Percentiles rank a stretch among this genome's conserved stretches.
Conservation (phyloP, 2,113 vertebrate genomes). For the Eulacestoma nigropectus region DNA sequence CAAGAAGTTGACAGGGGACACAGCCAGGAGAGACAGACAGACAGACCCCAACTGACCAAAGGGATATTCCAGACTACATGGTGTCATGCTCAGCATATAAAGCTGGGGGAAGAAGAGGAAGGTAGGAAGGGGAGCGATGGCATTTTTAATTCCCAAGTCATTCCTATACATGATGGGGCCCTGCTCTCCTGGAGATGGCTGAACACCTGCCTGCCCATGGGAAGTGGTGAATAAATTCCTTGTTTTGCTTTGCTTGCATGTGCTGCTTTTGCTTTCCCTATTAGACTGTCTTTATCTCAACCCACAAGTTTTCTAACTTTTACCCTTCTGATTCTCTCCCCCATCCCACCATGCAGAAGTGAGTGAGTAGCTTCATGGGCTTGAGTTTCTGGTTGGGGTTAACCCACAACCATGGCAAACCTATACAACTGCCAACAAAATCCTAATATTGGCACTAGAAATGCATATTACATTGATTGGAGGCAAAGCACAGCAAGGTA, state of each 20-base stretch:
- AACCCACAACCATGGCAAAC: background rate
- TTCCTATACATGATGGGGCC: no score
- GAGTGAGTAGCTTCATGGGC: background rate
- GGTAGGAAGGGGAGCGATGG: background rate
- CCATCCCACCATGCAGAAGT: background rate
- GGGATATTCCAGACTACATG: no score
- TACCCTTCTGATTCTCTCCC: background rate
- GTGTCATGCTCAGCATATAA: background rate
- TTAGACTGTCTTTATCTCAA: background rate
- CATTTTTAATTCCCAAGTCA: background rate
- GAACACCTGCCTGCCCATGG: background rate
- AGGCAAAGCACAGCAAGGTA: constrained; percentile 27
- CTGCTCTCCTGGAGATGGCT: background rate
- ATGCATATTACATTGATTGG: constrained; percentile 4
- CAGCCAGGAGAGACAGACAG: background rate
- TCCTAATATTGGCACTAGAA: background rate
- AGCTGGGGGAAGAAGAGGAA: background rate
- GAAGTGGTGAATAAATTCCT: background rate
- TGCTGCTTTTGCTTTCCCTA: background rate
- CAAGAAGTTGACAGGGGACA: background rate
- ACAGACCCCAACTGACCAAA: background rate
- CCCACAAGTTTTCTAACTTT: background rate
- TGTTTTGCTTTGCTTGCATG: background rate
- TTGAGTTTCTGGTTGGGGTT: background rate
- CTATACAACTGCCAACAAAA: background rate